Percentiles rank a stretch among this genome's conserved stretches.
These are phyloP conservation scores for Sylvia atricapilla DNA, from an alignment of 2,113 vertebrate genomes.

Conservation along the genomic window DNA sequence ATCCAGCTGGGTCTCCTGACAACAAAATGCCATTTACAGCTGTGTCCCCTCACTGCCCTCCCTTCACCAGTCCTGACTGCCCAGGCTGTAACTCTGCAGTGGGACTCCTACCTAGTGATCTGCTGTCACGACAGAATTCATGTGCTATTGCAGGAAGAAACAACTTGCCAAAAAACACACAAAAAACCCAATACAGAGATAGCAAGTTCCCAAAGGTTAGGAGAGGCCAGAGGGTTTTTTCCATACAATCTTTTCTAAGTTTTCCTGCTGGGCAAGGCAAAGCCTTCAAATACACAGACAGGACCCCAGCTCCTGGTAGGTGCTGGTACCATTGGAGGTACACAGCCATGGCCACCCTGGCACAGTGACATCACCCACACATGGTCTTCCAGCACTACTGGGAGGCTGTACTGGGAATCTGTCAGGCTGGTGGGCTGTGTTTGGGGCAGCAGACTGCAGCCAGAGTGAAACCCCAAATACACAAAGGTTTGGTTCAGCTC, in stretches of 20 bases:
- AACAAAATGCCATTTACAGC: not conserved
- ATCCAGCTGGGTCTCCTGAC: not conserved
- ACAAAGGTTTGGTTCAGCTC: not conserved
- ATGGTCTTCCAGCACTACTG: not conserved
- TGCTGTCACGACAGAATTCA: not conserved
- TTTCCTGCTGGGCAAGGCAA: not conserved
- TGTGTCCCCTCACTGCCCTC: not conserved
- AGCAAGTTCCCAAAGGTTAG: not conserved
- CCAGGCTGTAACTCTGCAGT: not conserved
- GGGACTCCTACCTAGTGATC: not conserved
- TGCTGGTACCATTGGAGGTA: not conserved
- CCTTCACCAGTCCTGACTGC: not conserved
- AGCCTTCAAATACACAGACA: not conserved
- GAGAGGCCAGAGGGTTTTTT: not conserved
- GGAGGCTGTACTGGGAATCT: not conserved
- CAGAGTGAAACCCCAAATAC: not conserved
- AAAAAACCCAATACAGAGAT: not conserved
- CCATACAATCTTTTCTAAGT: not conserved
- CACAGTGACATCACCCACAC: not conserved
- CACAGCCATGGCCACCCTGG: accelerated
- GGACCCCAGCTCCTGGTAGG: not conserved
- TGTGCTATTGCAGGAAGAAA: not conserved
- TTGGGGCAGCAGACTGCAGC: not conserved
- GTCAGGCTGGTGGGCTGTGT: not conserved
- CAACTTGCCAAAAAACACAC: not conserved